Conservation (phyloP, 2,113 vertebrate species). For the Passer domesticus region DNA sequence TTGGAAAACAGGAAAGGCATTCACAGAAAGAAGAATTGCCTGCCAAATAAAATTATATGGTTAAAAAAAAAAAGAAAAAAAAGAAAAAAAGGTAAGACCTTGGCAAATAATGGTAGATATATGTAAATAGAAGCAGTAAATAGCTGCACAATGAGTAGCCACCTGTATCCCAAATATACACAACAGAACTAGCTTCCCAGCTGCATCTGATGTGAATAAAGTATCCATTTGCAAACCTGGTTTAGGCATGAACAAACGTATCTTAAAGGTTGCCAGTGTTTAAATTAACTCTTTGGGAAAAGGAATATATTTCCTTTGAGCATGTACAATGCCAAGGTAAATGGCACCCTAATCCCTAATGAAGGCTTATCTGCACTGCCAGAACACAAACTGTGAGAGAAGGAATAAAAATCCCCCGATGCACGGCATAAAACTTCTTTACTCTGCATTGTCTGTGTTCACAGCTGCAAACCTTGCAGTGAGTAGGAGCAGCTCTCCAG, state of each 20-base stretch:
- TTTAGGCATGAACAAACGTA: not conserved
- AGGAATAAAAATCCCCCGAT: not conserved
- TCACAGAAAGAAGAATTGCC: not conserved
- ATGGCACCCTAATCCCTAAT: constrained; percentile 40
- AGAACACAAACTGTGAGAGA: not conserved
- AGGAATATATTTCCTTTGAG: constrained; percentile 27
- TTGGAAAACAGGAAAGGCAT: not conserved
- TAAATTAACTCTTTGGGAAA: constrained; percentile 59
- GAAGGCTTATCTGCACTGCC: constrained; percentile 16
- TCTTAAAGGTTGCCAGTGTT: constrained; percentile 42
- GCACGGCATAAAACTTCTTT: constrained; percentile 4
- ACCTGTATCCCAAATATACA: not conserved
- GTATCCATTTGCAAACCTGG: constrained; percentile 10
- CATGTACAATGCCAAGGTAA: constrained; percentile 1
- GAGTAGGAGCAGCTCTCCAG: not conserved
- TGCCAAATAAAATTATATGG: not conserved
- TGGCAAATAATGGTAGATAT: not conserved
- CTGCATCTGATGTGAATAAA: constrained; percentile 1
- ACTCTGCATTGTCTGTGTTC: constrained; percentile 12
- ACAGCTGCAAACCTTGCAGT: not conserved
- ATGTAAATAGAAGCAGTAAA: not conserved
- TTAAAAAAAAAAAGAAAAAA: not conserved
- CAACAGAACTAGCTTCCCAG: not conserved
- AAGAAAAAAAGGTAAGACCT: not conserved
- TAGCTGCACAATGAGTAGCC: not conserved